phyloP scores from a whole-genome alignment of 2,888 invertebrate species.

The Drosophila pseudotakahashii region DNA sequence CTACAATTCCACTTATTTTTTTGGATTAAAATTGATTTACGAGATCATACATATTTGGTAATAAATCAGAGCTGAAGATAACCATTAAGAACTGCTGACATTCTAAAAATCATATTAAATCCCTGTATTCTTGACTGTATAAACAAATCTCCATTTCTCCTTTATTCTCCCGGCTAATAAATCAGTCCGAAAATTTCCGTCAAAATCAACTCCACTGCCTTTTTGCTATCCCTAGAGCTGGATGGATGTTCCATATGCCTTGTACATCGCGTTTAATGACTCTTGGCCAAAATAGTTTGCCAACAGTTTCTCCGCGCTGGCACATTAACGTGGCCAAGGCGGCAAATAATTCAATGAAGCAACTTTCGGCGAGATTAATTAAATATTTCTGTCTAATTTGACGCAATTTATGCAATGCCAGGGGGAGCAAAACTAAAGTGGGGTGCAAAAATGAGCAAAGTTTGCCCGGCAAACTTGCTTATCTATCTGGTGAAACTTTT shows the following conservation, averaged over 20 bases:
- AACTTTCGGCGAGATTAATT: constrained; percentile 76
- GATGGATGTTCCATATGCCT: constrained; percentile 29
- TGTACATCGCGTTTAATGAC: constrained; percentile 62
- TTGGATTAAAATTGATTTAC: neutral
- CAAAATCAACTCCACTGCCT: constrained; percentile 1
- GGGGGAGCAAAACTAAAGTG: constrained; percentile 35
- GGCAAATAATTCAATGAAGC: constrained; percentile 74
- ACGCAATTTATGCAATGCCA: constrained; percentile 74
- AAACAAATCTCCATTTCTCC: neutral
- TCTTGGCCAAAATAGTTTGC: constrained; percentile 67
- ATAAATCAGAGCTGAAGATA: neutral
- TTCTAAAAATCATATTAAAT: neutral
- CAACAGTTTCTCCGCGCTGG: constrained; percentile 48
- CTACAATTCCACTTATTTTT: too few relatives aligned
- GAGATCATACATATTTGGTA: too few relatives aligned
- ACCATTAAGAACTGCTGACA: neutral
- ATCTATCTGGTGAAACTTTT: constrained; percentile 67
- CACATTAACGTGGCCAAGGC: constrained; percentile 47
- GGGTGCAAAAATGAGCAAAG: constrained; percentile 67
- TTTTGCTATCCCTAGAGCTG: neutral
- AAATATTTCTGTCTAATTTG: constrained; percentile 80
- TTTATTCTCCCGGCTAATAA: neutral
- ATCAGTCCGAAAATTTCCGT: neutral
- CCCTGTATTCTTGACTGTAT: neutral
- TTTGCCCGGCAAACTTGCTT: constrained; percentile 49